Conservation (phyloP, 2,888 invertebrate species). For the Drosophila aldrichi region DNA sequence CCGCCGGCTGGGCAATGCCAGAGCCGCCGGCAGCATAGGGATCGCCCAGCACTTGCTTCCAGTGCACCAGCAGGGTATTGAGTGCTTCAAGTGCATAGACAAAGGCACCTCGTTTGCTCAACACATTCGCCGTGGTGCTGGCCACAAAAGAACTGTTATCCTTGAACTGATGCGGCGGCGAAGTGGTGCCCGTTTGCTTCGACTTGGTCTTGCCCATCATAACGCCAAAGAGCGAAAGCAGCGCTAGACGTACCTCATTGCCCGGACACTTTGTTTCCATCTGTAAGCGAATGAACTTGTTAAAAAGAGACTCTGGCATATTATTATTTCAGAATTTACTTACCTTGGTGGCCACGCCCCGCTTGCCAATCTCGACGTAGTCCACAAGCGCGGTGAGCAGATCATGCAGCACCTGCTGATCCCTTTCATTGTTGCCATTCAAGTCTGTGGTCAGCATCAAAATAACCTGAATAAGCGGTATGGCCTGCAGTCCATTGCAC, state of each 20-base stretch:
- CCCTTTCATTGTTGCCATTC: conserved; percentile 93
- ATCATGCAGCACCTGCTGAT: conserved; percentile 91
- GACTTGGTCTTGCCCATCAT: conserved; percentile 86
- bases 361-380: conserved; percentile 89
- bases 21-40: conserved; percentile 64
- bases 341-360: conserved; percentile 85
- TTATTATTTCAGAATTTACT: neutral
- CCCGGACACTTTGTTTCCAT: conserved; percentile 88
- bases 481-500: conserved; percentile 93
- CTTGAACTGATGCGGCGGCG: conserved; percentile 86
- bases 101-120: conserved; percentile 90
- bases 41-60: conserved; percentile 87
- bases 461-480: conserved; percentile 96
- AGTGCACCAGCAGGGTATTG: conserved; percentile 90
- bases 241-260: conserved; percentile 94
- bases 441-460: conserved; percentile 95
- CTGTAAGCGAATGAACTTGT: conserved; percentile 38
- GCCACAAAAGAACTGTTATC: conserved; percentile 88
- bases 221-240: conserved; percentile 93
- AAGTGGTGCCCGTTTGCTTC: conserved; percentile 84
- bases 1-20: conserved; percentile 36
- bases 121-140: conserved; percentile 89
- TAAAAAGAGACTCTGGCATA: fast-evolving
- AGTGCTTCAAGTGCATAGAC: conserved; percentile 90
- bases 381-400: conserved; percentile 90